phyloP scores from a whole-genome alignment of 2,797 vertebrate genomes.

The Acipenser ruthenus region DNA sequence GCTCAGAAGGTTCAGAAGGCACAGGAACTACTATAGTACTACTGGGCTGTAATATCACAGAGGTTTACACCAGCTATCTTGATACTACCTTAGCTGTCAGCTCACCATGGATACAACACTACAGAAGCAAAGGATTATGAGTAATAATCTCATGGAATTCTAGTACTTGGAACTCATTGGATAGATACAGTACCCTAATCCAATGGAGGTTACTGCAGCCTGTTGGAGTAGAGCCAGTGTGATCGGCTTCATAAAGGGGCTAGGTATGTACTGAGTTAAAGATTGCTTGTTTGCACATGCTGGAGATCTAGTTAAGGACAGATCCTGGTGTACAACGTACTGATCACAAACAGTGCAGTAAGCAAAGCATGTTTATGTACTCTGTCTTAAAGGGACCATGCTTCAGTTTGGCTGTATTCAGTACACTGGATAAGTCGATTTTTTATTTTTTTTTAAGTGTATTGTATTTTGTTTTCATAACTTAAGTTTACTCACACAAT shows the following conservation, averaged over 20 bases:
- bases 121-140: slow-evolving; percentile 30
- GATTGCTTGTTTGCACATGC: too few species aligned
- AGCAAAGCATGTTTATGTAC: too few species aligned
- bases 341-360: too few species aligned
- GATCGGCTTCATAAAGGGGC: slow-evolving; percentile 87
- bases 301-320: too few species aligned
- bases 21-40: slow-evolving; percentile 35
- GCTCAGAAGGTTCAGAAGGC: slow-evolving; percentile 59
- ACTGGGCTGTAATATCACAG: slow-evolving; percentile 6
- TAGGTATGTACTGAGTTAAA: slow-evolving; percentile 71
- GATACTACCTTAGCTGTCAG: slow-evolving; percentile 12
- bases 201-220: slow-evolving; percentile 79
- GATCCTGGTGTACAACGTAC: too few species aligned
- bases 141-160: slow-evolving; percentile 27
- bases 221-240: slow-evolving; percentile 90
- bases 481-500: too few species aligned
- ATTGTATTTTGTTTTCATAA: too few species aligned
- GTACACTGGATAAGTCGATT: too few species aligned
- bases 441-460: too few species aligned
- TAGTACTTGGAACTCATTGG: slow-evolving; percentile 38
- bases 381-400: too few species aligned
- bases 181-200: slow-evolving; percentile 31
- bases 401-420: too few species aligned
- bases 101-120: slow-evolving; percentile 40
- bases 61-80: background rate